Conservation (phyloP, 92 coral and sea anemone species). For the Umimayanthus chanpuru region DNA sequence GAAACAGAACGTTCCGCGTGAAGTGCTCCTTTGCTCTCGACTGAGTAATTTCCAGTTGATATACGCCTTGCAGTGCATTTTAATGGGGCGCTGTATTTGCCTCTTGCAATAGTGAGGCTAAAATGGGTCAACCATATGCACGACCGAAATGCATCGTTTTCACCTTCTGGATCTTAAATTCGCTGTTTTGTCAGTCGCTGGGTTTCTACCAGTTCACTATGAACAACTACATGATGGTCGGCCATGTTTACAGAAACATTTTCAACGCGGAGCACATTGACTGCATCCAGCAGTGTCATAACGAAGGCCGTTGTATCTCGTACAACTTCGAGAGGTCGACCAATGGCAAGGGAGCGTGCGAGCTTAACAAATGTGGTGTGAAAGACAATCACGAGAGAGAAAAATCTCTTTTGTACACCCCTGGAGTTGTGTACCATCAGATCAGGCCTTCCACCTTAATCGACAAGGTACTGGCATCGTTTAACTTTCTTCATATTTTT, state of each 20-base stretch:
- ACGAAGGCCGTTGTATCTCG: constrained; percentile 57
- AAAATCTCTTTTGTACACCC: constrained; percentile 19
- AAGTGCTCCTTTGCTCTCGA: too few relatives aligned
- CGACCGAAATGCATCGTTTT: background rate
- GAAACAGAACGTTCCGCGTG: too few relatives aligned
- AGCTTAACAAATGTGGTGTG: background rate
- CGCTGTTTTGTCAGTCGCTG: background rate
- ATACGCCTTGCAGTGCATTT: too few relatives aligned
- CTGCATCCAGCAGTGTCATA: constrained; percentile 54
- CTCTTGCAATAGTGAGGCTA: background rate
- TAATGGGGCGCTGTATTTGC: too few relatives aligned
- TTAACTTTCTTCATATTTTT: too few relatives aligned
- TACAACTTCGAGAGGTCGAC: constrained; percentile 49
- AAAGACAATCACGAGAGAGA: background rate
- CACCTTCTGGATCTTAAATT: background rate
- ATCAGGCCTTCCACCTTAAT: background rate
- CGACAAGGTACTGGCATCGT: background rate
- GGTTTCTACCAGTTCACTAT: constrained; percentile 44
- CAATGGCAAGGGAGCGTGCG: constrained; percentile 25
- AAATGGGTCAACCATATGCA: background rate
- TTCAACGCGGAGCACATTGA: constrained; percentile 52
- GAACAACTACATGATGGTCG: constrained; percentile 7
- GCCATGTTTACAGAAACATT: constrained; percentile 39
- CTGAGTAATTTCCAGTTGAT: too few relatives aligned
- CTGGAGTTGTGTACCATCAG: constrained; percentile 51